A percentile compares a stretch with the other conserved stretches of the same genome.
These are phyloP conservation scores for Thamnophis sirtalis DNA, from an alignment of 2,113 vertebrate genomes.

Conservation along the genomic window DNA sequence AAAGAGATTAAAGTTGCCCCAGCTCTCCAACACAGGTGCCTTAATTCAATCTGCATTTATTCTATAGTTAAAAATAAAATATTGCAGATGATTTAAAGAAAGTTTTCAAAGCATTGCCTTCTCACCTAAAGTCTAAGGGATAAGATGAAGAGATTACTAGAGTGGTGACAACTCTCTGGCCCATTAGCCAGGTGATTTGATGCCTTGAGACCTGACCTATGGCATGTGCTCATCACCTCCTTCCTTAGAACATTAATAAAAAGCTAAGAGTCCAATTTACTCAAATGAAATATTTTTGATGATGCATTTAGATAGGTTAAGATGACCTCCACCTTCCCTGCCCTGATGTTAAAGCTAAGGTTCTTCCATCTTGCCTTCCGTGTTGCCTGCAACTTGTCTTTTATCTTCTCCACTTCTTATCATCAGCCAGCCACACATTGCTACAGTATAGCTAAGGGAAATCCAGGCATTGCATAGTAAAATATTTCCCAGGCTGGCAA, in stretches of 20 bases:
- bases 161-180: not conserved
- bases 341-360: not conserved
- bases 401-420: not conserved
- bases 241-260: not conserved
- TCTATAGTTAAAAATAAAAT: not conserved
- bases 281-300: not conserved
- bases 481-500: not conserved
- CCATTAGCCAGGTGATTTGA: not conserved
- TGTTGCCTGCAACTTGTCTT: not conserved
- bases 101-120: not conserved
- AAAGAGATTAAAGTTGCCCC: not conserved
- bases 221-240: not conserved
- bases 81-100: not conserved
- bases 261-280: not conserved
- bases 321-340: not conserved
- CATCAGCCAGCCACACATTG: not conserved
- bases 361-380: not conserved
- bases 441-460: not conserved
- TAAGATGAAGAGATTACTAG: not conserved
- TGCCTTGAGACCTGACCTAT: not conserved
- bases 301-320: not conserved
- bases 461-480: not conserved
- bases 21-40: not conserved
- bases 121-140: not conserved
- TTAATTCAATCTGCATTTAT: not conserved